These are phyloP conservation scores for Arrhamphus sclerolepis DNA, from an alignment of 2,797 vertebrate genomes.

Conservation along the genomic window DNA sequence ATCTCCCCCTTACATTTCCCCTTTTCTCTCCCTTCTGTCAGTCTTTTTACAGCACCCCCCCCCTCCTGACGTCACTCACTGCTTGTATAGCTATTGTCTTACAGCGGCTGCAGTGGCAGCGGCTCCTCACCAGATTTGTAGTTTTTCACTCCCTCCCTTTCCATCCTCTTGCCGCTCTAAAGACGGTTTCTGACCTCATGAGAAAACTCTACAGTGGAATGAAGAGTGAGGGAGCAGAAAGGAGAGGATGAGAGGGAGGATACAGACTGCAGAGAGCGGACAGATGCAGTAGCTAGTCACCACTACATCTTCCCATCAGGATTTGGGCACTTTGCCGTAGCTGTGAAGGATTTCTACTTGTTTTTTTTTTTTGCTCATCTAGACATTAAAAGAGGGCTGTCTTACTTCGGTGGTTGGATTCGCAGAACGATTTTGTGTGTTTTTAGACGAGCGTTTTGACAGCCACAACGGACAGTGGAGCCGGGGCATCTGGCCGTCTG, in stretches of 20 bases:
- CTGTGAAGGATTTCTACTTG: slow-evolving; percentile 38
- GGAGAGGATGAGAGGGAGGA: slow-evolving; percentile 60
- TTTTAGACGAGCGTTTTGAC: slow-evolving; percentile 36
- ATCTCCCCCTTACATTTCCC: not conserved
- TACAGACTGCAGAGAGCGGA: slow-evolving; percentile 49
- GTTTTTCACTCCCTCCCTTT: slow-evolving; percentile 33
- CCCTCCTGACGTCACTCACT: slow-evolving; percentile 87
- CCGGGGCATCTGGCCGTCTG: slow-evolving; percentile 73
- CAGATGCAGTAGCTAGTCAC: slow-evolving; percentile 62
- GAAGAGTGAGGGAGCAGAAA: slow-evolving; percentile 73
- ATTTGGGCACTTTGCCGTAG: slow-evolving; percentile 67
- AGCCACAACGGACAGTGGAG: slow-evolving; percentile 33
- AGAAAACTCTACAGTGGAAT: slow-evolving; percentile 53
- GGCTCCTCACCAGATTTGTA: slow-evolving; percentile 74
- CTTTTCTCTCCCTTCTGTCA: slow-evolving; percentile 48
- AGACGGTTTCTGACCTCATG: not conserved
- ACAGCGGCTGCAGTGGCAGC: slow-evolving; percentile 79
- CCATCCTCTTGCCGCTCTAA: not conserved
- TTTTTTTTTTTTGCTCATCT: slow-evolving; percentile 10
- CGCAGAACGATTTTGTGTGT: slow-evolving; percentile 2
- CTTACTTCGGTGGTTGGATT: slow-evolving; percentile 10
- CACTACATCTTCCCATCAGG: slow-evolving; percentile 69
- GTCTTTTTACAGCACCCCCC: slow-evolving; percentile 65
- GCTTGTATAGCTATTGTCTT: slow-evolving; percentile 92
- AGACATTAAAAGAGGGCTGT: slow-evolving; percentile 12